Conservation (phyloP, 2,113 vertebrate species). For the Cinclus mexicanus region DNA sequence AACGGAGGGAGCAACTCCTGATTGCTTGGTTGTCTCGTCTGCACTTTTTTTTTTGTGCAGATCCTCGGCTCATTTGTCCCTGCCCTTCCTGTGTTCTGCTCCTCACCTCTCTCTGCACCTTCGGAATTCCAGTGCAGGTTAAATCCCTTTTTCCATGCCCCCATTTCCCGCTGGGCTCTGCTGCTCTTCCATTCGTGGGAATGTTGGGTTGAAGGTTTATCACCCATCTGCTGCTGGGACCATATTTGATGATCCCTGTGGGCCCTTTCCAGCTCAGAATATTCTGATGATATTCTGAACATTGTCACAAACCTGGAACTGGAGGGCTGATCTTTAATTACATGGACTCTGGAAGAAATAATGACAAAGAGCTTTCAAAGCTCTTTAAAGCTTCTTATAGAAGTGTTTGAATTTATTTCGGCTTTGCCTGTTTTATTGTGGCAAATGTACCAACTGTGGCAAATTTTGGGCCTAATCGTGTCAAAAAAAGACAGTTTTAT, state of each 20-base stretch:
- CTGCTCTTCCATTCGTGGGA: not conserved
- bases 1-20: not conserved
- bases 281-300: not conserved
- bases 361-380: not conserved
- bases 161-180: not conserved
- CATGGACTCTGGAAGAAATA: not conserved
- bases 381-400: not conserved
- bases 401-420: not conserved
- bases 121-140: not conserved
- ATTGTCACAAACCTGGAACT: not conserved
- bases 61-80: not conserved
- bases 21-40: not conserved
- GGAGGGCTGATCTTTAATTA: not conserved
- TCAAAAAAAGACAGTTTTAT: not conserved
- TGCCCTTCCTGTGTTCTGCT: constrained; percentile 22
- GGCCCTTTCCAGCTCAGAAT: not conserved
- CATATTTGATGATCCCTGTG: not conserved
- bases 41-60: not conserved
- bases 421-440: not conserved
- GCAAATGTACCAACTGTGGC: not conserved
- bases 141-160: not conserved
- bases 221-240: not conserved
- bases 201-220: not conserved
- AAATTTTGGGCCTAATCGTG: not conserved
- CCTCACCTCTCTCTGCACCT: not conserved